Conservation (phyloP, 2,113 vertebrate species). For the Platycercus adscitus region DNA sequence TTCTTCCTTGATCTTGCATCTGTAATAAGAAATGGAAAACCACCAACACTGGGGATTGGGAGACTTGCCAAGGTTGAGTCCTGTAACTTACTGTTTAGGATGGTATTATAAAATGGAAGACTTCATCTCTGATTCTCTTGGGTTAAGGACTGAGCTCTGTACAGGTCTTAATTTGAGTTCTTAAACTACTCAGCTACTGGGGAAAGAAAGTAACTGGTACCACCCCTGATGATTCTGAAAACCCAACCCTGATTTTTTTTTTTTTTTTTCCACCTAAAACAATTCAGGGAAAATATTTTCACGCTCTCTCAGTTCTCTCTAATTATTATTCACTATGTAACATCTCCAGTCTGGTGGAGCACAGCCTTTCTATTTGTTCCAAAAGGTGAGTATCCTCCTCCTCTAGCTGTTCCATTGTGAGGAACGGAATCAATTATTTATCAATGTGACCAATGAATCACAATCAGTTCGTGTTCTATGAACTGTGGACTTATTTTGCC, state of each 20-base stretch:
- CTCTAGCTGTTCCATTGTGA: neutral
- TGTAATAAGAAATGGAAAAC: neutral
- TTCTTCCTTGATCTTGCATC: neutral
- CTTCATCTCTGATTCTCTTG: neutral
- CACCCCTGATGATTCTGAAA: neutral
- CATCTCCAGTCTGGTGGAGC: neutral
- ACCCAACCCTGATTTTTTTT: accelerated
- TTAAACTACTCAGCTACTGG: neutral
- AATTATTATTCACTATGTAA: neutral
- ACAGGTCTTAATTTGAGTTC: neutral
- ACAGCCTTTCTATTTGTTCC: neutral
- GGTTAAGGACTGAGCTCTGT: neutral
- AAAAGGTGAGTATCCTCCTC: neutral
- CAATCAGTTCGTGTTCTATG: neutral
- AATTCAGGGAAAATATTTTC: neutral
- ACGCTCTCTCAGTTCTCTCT: neutral
- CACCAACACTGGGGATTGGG: neutral
- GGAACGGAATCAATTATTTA: neutral
- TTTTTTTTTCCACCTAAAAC: neutral
- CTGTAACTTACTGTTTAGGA: neutral
- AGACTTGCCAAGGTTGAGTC: neutral
- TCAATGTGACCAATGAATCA: neutral
- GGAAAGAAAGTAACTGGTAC: accelerated
- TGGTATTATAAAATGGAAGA: neutral
- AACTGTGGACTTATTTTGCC: neutral